Conservation (phyloP, 2,888 invertebrate genomes). For the Ypsolopha scabrella region DNA sequence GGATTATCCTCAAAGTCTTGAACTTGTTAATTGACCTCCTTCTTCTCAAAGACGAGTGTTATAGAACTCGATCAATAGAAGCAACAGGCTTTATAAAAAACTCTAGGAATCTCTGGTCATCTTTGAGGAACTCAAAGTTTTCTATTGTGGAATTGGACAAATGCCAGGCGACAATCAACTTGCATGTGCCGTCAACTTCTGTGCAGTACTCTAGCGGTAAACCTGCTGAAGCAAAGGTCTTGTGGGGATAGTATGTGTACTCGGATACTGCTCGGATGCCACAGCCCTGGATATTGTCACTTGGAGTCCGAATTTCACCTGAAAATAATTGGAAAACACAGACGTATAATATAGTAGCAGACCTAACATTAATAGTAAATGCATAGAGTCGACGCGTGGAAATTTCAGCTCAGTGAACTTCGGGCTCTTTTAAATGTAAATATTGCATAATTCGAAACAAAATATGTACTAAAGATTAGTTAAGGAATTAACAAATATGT, state of each 20-base stretch:
- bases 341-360: too few species aligned
- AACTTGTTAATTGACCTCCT: too few species aligned
- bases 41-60: neutral
- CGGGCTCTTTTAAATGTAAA: too few species aligned
- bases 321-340: slow-evolving; percentile 13
- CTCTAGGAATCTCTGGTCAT: slow-evolving; percentile 41
- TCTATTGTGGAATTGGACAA: slow-evolving; percentile 45
- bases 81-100: slow-evolving; percentile 26
- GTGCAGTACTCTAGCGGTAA: slow-evolving; percentile 50
- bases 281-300: slow-evolving; percentile 36
- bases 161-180: slow-evolving; percentile 51
- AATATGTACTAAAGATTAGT: too few species aligned
- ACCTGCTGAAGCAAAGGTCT: slow-evolving; percentile 14
- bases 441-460: too few species aligned
- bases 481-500: too few species aligned
- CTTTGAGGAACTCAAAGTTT: slow-evolving; percentile 50
- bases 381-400: too few species aligned
- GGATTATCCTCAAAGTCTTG: too few species aligned
- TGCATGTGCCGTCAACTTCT: slow-evolving; percentile 41
- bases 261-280: slow-evolving; percentile 43
- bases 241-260: slow-evolving; percentile 46
- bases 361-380: too few species aligned
- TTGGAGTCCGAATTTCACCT: slow-evolving; percentile 40
- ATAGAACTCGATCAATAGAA: neutral
- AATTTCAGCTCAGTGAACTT: too few species aligned